Base-by-base conservation (phyloP, 2,797 vertebrate species). In the Vipera ursinii region DNA sequence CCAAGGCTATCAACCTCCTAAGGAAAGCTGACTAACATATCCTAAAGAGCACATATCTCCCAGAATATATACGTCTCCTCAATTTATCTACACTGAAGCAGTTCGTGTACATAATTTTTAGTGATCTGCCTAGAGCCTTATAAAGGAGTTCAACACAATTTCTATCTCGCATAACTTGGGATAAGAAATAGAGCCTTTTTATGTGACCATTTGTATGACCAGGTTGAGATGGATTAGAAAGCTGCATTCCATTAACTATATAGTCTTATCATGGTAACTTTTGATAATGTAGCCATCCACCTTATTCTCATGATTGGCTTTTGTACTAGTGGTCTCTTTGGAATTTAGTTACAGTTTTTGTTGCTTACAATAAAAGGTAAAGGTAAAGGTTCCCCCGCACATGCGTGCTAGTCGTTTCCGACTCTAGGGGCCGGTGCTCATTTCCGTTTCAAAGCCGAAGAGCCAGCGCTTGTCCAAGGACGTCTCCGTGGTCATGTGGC, bases 361-460 rank as follows among this genome's bases (percentile, higher is more conserved):
- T 53, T 85, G 20, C 90, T 86, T 56, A 88, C 15, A 85, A 89
- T 93, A 89, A n/a, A n/a, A n/a, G n/a, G n/a, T n/a, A n/a, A n/a
- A n/a, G n/a, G n/a, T n/a, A n/a, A n/a, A n/a, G n/a, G n/a, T n/a
- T n/a, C n/a, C n/a, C n/a, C n/a, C n/a, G n/a, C n/a, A n/a, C n/a
- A n/a, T n/a, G n/a, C n/a, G n/a, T n/a, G n/a, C n/a, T n/a, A n/a
- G n/a, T n/a, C n/a, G n/a, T n/a, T n/a, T n/a, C n/a, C n/a, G n/a
- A n/a, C n/a, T n/a, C n/a, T n/a, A n/a, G n/a, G n/a, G n/a, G n/a
- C n/a, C n/a, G n/a, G n/a, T n/a, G n/a, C n/a, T n/a, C n/a, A n/a
- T n/a, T n/a, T n/a, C n/a, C n/a, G n/a, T n/a, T n/a, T n/a, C n/a
- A n/a, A n/a, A n/a, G n/a, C n/a, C n/a, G n/a, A n/a, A n/a, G n/a